Percentiles rank a stretch among this genome's conserved stretches.
Conservation (phyloP, 1,140 invertebrate genomes). For the Oryctes rhinoceros region DNA sequence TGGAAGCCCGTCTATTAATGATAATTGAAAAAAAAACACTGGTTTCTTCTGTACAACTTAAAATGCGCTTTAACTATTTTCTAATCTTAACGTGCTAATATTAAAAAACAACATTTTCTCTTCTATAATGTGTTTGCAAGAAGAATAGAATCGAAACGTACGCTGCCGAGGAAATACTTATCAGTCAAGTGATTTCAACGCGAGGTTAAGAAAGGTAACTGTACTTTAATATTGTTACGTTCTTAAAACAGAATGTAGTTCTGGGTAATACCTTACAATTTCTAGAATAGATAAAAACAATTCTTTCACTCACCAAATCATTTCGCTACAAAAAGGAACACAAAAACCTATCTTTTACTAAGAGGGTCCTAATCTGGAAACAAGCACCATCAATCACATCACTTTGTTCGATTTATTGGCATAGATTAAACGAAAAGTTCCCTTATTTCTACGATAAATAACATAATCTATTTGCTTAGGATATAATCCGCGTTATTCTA, state of each 20-base stretch:
- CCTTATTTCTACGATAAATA: too few relatives aligned
- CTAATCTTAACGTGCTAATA: neutral
- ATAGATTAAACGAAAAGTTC: neutral
- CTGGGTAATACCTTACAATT: neutral
- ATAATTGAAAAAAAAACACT: too few relatives aligned
- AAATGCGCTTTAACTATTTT: neutral
- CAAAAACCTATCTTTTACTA: neutral
- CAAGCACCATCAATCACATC: neutral
- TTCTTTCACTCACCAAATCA: neutral
- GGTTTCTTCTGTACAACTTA: neutral
- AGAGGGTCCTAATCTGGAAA: neutral
- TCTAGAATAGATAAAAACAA: neutral
- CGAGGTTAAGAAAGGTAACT: conserved; percentile 1
- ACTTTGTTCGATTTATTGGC: too few relatives aligned
- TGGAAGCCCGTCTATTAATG: too few relatives aligned
- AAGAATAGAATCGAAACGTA: neutral
- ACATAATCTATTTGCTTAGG: too few relatives aligned
- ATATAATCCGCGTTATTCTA: too few relatives aligned
- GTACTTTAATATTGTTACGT: conserved; percentile 3
- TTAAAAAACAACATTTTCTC: neutral
- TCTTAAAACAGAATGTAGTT: neutral
- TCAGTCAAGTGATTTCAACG: conserved; percentile 13
- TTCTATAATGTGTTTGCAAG: neutral
- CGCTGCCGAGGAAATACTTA: neutral
- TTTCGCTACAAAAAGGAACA: neutral